phyloP scores from a whole-genome alignment of 1,140 invertebrate species.

The Brachionus manjavacas region DNA sequence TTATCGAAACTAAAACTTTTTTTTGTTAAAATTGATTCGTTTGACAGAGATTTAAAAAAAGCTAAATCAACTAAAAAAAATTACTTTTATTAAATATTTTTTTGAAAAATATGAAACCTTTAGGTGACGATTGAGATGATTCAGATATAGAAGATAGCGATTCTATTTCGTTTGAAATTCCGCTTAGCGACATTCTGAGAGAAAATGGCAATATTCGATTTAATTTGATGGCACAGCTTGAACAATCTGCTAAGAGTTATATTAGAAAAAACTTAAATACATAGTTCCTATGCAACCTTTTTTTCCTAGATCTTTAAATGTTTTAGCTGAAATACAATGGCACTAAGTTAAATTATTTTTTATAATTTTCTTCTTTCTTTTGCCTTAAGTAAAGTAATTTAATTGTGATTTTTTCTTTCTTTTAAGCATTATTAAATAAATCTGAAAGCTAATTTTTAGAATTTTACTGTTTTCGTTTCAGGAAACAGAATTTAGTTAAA shows the following conservation, averaged over 20 bases:
- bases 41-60: not conserved
- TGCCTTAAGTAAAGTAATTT: not conserved
- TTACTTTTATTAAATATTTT: not conserved
- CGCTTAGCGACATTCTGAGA: not conserved
- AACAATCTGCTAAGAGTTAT: not conserved
- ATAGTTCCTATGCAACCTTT: conserved; percentile 14
- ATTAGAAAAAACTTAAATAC: not conserved
- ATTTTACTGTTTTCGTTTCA: not conserved
- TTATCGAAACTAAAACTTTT: not conserved
- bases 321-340: not conserved
- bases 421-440: not conserved
- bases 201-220: not conserved
- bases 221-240: not conserved
- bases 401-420: not conserved
- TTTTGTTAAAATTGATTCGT: not conserved
- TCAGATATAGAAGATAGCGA: not conserved
- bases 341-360: not conserved
- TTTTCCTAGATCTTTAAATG: not conserved
- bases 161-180: not conserved
- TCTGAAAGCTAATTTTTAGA: not conserved
- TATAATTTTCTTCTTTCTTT: not conserved
- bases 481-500: not conserved
- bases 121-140: not conserved
- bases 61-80: not conserved
- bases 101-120: not conserved